phyloP scores from a whole-genome alignment of 2,113 vertebrate species.

The Monopterus albus region DNA sequence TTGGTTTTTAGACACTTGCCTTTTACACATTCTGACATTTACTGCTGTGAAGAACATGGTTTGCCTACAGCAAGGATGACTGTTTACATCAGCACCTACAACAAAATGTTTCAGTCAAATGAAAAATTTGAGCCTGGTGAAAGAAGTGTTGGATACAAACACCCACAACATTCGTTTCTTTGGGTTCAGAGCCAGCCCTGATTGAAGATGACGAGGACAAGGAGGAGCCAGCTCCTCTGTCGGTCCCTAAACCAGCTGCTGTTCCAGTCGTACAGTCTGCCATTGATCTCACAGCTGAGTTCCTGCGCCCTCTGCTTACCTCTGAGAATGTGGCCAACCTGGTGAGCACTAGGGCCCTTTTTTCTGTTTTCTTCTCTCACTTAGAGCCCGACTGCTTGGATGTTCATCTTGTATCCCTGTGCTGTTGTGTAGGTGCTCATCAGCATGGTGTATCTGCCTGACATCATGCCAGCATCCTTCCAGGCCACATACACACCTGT shows the following conservation, averaged over 20 bases:
- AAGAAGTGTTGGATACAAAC: too few relatives aligned
- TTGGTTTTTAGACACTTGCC: too few relatives aligned
- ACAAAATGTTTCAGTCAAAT: too few relatives aligned
- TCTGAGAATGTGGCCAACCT: slow-evolving; percentile 93
- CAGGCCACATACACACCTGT: slow-evolving; percentile 96
- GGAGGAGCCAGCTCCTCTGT: slow-evolving; percentile 81
- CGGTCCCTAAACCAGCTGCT: slow-evolving; percentile 76
- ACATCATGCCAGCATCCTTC: slow-evolving; percentile 96
- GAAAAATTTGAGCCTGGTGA: too few relatives aligned
- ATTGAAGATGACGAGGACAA: slow-evolving; percentile 95
- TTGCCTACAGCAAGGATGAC: too few relatives aligned
- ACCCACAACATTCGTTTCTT: neutral
- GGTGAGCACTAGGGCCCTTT: slow-evolving; percentile 70
- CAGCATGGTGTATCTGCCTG: slow-evolving; percentile 98
- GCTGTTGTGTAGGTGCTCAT: slow-evolving; percentile 89
- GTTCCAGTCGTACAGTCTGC: slow-evolving; percentile 85
- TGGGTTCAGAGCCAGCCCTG: slow-evolving; percentile 83
- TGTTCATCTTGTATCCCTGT: neutral
- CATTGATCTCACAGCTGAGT: slow-evolving; percentile 92
- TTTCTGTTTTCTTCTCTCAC: accelerated
- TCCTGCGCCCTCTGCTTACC: slow-evolving; percentile 88
- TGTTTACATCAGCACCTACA: too few relatives aligned
- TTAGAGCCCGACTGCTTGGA: neutral
- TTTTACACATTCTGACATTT: neutral
- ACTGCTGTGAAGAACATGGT: too few relatives aligned